Conservation (phyloP, 1,140 invertebrate species). For the Brachystomella parvula region DNA sequence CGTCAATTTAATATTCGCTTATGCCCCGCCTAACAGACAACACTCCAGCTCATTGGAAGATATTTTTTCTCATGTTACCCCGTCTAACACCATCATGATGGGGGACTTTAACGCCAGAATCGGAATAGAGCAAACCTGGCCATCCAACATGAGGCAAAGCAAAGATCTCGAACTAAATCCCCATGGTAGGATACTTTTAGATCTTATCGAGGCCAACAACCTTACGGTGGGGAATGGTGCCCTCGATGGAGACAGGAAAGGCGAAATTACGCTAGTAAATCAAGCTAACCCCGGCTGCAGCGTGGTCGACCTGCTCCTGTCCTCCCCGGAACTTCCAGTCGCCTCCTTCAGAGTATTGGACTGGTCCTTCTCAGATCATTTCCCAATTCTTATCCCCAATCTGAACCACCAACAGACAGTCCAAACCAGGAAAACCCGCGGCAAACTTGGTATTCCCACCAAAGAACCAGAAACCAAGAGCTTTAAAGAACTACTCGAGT, state of each 20-base stretch:
- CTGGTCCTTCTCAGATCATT: not conserved
- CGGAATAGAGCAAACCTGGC: not conserved
- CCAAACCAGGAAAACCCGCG: not conserved
- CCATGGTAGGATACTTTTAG: not conserved
- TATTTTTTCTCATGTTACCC: too few species aligned
- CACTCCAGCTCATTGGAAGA: too few species aligned
- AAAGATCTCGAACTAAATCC: not conserved
- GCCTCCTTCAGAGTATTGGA: not conserved
- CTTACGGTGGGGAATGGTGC: not conserved
- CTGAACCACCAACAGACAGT: not conserved
- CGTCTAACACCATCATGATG: too few species aligned
- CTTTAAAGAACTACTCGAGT: not conserved
- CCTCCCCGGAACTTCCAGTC: not conserved
- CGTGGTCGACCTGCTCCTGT: constrained; percentile 1
- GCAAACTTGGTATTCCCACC: not conserved
- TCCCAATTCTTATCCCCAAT: not conserved
- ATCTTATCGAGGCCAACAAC: not conserved
- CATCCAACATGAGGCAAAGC: not conserved
- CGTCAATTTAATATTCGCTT: too few species aligned
- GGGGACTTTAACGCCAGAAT: constrained; percentile 10
- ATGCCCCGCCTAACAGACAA: too few species aligned
- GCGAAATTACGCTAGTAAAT: constrained; percentile 8
- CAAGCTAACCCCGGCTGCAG: not conserved
- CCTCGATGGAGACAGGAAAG: not conserved
- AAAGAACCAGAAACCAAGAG: not conserved